Base-by-base conservation (phyloP, 1,140 invertebrate species). In the Meteorus sp. region DNA sequence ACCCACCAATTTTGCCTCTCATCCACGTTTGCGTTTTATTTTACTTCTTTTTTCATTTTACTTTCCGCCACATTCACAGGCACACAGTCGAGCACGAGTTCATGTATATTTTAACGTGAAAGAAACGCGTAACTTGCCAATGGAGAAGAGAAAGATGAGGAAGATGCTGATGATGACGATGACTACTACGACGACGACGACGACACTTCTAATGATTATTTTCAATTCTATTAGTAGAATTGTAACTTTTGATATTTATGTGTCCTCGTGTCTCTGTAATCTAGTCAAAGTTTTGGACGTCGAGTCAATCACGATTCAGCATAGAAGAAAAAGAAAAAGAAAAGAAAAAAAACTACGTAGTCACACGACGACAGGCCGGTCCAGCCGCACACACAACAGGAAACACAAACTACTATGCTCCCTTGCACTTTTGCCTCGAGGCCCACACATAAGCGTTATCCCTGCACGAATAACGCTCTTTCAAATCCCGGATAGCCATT, bases 361-460 rank as follows among this genome's bases (percentile, higher is more conserved):
- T 58, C 43, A 22, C n/a, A 54, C 20, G 23, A 29, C 62, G 62
- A 63, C 63, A 65, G 68, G 70, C 71, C 67, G 70, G 71, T 67
- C 67, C 64, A 67, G 59, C 65, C 50, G 61, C 45, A 54, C 48
- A 58, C 56, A 50, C 22, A 43, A 65, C 61, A 63, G 58, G 64
- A 67, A 73, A 70, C 50, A 56, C 45, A 23, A 33, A 27, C 15
- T 58, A 71, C 67, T 64, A 63, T 68, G 58, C 65, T 64, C 57
- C 60, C 62, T 56, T 56, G 51, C 58, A 63, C 54, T 63, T 63
- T 63, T 58, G 41, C 41, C 50, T 57, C 52, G 47, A 44, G 43
- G 53, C 52, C 54, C 55, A 39, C 31, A 56, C 54, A 55, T 58
- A 50, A 60, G 19, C 54, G 33, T 43, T 31, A 58, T 45, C 23